Base-by-base conservation (phyloP, 2,113 vertebrate genomes). In the Chloroceryle aenea region DNA sequence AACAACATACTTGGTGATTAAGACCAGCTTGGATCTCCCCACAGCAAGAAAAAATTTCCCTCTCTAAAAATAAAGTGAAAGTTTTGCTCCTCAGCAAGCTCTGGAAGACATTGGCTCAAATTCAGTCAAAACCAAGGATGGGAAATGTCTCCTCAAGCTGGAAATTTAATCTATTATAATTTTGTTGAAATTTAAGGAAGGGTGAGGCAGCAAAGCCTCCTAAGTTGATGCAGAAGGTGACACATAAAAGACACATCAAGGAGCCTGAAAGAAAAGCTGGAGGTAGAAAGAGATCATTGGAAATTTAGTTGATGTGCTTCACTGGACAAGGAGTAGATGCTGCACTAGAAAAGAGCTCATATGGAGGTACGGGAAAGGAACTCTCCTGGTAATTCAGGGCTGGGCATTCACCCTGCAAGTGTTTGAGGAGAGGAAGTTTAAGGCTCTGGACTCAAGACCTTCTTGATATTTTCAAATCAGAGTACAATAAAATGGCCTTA, bases 271-370 rank as follows among this genome's bases (percentile, higher is more conserved):
- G 56, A 36, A 71, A 34, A 48, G 63, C 34, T 27, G 12, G 32
- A 42, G 22, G 36, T 32, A 25, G 58, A 32, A 58, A n/a, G 36
- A 79, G 67, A n/a, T 16, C 32, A 17, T 8, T 59, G 45, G 34
- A n/a, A 48, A 58, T 26, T 62, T 26, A 18, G 20, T 4, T 21
- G 69, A 59, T 62, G 30, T 26, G 8, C 40, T 81, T 64, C 30
- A 20, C 7, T 20, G 29, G 38, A 26, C 0, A 1, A 72, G 38
- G 12, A 52, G 43, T 34, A 42, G 50, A 22, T 0, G 1, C 18
- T 43, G 6, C 23, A 27, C 9, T 34, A 22, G 36, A 38, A 40
- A 29, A 34, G 34, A 66, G 30, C n/a, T 85, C 43, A 36, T n/a
- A 34, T 34, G 69, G n/a, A 42, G 22, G 18, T 4, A 29, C 9